Evolutionary conservation across 1,140 invertebrate genomes (phyloP).

Genomic region (Vanessa atalanta): DNA sequence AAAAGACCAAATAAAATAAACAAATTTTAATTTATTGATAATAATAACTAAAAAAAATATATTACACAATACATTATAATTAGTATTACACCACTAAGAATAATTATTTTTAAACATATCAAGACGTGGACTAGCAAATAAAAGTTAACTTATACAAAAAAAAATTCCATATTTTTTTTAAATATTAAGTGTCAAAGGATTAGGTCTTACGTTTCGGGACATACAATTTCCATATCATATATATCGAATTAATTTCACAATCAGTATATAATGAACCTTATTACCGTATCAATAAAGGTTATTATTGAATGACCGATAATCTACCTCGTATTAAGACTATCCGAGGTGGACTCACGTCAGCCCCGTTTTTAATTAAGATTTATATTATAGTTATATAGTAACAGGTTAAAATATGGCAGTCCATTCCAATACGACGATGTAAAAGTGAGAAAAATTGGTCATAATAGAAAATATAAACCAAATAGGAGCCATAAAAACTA

Average conservation of each 20-base stretch:
- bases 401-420: constrained; percentile 74
- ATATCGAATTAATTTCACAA: constrained; percentile 2
- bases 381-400: constrained; percentile 51
- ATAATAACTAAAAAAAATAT: constrained; percentile 78
- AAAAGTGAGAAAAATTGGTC: constrained; percentile 78
- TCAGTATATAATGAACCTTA: constrained; percentile 2
- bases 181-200: constrained; percentile 52
- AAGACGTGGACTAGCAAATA: constrained; percentile 78
- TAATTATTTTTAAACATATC: constrained; percentile 78
- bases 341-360: constrained; percentile 1
- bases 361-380: constrained; percentile 36
- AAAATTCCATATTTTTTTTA: constrained; percentile 40
- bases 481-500: constrained; percentile 61
- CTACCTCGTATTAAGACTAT: constrained; percentile 11
- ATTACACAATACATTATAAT: constrained; percentile 79
- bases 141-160: constrained; percentile 71
- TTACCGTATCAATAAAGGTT: constrained; percentile 2
- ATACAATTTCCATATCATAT: constrained; percentile 17
- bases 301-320: constrained; percentile 4
- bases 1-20: constrained; percentile 65
- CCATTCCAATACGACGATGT: constrained; percentile 69
- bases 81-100: constrained; percentile 79
- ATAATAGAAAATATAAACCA: constrained; percentile 65
- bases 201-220: constrained; percentile 39
- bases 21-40: constrained; percentile 80